These are phyloP conservation scores for Pachydiplax longipennis DNA, from an alignment of 2,888 invertebrate species.

Conservation along the genomic window DNA sequence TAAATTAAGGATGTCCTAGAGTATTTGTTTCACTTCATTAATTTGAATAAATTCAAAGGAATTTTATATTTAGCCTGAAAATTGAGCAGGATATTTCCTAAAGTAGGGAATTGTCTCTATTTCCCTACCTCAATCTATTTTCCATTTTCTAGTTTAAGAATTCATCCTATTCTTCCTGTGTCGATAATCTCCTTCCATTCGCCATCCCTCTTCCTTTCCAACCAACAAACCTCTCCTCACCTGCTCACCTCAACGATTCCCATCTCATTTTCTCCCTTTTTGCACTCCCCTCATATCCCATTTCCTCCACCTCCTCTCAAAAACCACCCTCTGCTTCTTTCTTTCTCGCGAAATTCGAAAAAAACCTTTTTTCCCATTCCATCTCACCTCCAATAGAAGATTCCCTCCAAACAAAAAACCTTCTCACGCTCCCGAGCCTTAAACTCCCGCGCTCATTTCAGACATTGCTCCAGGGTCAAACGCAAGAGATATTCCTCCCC, in stretches of 20 bases:
- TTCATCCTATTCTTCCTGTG: too few species aligned
- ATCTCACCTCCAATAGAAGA: not conserved
- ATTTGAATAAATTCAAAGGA: too few species aligned
- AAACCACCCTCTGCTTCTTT: not conserved
- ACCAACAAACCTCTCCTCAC: not conserved
- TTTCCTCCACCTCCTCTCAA: not conserved
- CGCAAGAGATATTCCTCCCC: not conserved
- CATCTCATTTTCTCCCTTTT: not conserved
- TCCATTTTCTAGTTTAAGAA: not conserved
- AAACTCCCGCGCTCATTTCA: not conserved
- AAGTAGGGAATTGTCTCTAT: too few species aligned
- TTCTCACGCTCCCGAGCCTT: not conserved
- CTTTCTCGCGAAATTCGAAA: not conserved
- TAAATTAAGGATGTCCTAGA: too few species aligned
- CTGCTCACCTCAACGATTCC: not conserved
- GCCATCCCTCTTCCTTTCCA: not conserved
- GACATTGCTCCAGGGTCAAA: not conserved
- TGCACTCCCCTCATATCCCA: not conserved
- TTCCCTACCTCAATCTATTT: not conserved
- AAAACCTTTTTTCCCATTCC: not conserved
- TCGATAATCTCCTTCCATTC: too few species aligned
- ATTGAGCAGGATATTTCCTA: too few species aligned
- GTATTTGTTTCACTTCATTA: too few species aligned
- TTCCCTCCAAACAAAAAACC: not conserved
- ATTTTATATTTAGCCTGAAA: too few species aligned